Evolutionary conservation across 2,797 vertebrate species (phyloP).

Genomic region (Hapalemur alaotrensis): DNA sequence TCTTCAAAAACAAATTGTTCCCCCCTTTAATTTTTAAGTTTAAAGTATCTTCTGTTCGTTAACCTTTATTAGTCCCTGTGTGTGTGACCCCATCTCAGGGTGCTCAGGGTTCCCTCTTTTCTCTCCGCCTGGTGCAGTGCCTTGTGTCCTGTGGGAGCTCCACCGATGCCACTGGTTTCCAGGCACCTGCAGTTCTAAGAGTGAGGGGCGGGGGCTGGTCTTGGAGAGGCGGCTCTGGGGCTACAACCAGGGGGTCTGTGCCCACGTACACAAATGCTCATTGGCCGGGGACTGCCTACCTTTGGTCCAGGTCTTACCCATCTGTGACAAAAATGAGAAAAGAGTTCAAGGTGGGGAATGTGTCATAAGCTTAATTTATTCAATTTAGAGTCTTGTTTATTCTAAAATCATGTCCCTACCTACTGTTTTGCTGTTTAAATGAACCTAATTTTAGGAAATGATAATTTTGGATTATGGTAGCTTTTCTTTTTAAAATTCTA

Average conservation of each 20-base stretch:
- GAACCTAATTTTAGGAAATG: background rate
- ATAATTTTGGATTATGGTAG: background rate
- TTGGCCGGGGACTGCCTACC: background rate
- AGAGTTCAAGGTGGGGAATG: too few species aligned
- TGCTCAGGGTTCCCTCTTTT: too few species aligned
- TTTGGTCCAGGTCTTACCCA: background rate
- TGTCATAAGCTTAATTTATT: background rate
- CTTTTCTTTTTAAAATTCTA: background rate
- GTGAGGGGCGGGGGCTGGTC: background rate
- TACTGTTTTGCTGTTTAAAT: background rate
- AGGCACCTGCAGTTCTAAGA: background rate
- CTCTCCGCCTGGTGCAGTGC: too few species aligned
- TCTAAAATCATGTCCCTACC: background rate
- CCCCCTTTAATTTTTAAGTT: background rate
- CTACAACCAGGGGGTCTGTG: background rate
- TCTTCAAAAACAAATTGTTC: background rate
- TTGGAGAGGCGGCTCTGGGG: background rate
- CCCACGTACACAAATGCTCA: background rate
- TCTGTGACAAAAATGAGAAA: background rate
- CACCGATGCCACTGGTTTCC: rapidly evolving
- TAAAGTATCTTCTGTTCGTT: background rate
- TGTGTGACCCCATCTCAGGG: background rate
- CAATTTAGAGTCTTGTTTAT: background rate
- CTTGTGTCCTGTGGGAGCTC: background rate
- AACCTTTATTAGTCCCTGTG: background rate